phyloP scores from a whole-genome alignment of 2,888 invertebrate genomes.

The Andrena flavipes region DNA sequence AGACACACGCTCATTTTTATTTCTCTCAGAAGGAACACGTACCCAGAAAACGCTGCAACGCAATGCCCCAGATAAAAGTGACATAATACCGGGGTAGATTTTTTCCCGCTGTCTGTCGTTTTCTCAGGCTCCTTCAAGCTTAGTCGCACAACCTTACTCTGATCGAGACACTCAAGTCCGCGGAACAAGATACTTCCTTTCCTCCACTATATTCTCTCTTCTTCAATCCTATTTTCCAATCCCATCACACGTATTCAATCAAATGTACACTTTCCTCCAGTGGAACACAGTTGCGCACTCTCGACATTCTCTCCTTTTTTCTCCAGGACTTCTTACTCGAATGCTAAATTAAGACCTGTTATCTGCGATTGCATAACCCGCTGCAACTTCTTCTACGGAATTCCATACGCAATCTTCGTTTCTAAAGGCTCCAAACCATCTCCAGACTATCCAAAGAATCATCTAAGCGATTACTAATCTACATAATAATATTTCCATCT shows the following conservation, averaged over 20 bases:
- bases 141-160: conserved; percentile 8
- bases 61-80: conserved; percentile 33
- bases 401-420: too few species aligned
- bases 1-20: neutral
- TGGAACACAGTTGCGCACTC: too few species aligned
- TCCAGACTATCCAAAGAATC: too few species aligned
- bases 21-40: neutral
- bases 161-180: conserved; percentile 10
- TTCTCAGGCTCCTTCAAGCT: conserved; percentile 19
- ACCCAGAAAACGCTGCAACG: conserved; percentile 4
- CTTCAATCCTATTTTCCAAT: neutral
- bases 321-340: too few species aligned
- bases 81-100: conserved; percentile 24
- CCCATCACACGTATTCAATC: too few species aligned
- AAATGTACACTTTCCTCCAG: too few species aligned
- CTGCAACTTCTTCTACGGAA: neutral
- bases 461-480: too few species aligned
- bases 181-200: neutral
- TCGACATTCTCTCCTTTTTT: too few species aligned
- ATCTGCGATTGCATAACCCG: neutral
- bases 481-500: neutral
- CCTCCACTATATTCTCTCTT: neutral
- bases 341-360: neutral
- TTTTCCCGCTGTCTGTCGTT: conserved; percentile 8
- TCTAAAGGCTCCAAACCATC: too few species aligned